Evolutionary conservation across 2,888 invertebrate genomes (phyloP), one percentile per base, ranked within the genome.

Genomic region (Cheilosia vernalis): DNA sequence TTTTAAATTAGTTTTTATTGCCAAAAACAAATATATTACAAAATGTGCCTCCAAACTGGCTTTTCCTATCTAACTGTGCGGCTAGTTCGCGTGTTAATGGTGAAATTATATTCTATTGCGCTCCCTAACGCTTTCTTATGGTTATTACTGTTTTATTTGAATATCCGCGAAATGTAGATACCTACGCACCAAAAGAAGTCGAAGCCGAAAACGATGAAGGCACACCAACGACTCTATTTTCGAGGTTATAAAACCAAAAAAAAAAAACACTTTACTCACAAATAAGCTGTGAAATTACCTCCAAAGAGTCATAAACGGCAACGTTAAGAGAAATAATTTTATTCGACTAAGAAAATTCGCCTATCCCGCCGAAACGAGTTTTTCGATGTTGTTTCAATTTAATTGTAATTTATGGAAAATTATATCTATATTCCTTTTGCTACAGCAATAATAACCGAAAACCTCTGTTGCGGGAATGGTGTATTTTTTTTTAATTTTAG

Each of bases 381-480:
- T 42, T 76, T 70, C n/a, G 60, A 80, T 85, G 70, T 80, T 85
- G 81, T 85, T 81, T 74, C 74, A 80, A 80, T 80, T 85, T 81
- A 81, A 85, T 80, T 85, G 85, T 70, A 76, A 84, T 80, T 85
- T 85, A 85, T 84, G 79, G 79, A 69, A 84, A 69, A 74, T 78
- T 78, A 63, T 69, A 40, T 27, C 13, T 51, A 51, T 37, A 37
- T 37, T 51, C 6, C 56, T 37, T 55, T 56, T 69, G 37, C 58
- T 56, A 56, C 37, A 47, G 55, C 73, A 56, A 63, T 13, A 49
- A 37, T 37, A 19, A 24, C n/a, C 27, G 33, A 49, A 24, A 19
- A 24, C 58, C 37, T 37, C 37, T n/a, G 44, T 27, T 55, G 9
- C 2, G 6, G 17, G 42, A 58, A 49, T 13, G 17, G 17, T 1